Conservation (phyloP, 2,797 vertebrate species). For the Phoxinus dragarum region DNA sequence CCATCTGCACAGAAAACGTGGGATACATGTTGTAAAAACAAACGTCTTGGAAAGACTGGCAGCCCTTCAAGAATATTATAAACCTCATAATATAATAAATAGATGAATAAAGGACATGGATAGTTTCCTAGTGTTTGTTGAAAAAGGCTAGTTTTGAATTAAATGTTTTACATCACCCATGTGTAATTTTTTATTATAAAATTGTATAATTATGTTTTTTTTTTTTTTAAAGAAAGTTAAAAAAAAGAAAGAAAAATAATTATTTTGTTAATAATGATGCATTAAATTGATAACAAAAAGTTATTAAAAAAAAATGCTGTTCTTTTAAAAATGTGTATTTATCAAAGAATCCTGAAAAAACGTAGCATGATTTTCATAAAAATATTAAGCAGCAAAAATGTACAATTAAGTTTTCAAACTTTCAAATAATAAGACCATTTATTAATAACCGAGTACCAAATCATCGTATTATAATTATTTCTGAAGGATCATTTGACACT, state of each 20-base stretch:
- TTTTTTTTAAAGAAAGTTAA: no score
- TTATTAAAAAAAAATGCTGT: no score
- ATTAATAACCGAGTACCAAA: not conserved
- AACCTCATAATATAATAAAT: not conserved
- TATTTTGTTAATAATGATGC: no score
- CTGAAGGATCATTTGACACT: not conserved
- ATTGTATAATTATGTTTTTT: not conserved
- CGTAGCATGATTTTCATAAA: not conserved
- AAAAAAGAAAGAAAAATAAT: no score
- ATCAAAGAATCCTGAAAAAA: not conserved
- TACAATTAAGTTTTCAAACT: no score
- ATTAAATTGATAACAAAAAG: not conserved
- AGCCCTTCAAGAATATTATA: not conserved
- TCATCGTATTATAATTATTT: not conserved
- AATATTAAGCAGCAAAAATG: not conserved
- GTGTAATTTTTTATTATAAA: not conserved
- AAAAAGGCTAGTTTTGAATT: not conserved
- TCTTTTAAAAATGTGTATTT: not conserved
- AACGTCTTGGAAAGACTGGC: not conserved
- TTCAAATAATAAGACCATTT: no score
- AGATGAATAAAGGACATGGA: no score
- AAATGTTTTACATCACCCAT: not conserved
- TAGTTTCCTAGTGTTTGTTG: not conserved
- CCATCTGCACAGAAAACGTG: constrained; percentile 5
- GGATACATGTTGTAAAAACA: not conserved